Evolutionary conservation across 1,140 invertebrate species (phyloP).

Genomic region (Drosophila dunni): DNA sequence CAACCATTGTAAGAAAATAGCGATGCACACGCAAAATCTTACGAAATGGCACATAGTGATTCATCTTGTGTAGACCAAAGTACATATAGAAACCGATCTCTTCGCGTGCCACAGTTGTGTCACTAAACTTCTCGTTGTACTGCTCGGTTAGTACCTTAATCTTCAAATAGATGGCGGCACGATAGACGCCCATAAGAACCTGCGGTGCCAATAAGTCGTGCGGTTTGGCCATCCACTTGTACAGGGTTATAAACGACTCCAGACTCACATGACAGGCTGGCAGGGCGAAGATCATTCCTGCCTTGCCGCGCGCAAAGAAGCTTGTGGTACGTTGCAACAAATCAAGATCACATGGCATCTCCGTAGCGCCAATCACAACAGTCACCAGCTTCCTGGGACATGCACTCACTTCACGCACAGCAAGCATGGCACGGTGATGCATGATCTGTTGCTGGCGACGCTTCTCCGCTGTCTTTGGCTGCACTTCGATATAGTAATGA

Average conservation of each 20-base stretch:
- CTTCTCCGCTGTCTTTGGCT: not conserved
- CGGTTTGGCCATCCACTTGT: slow-evolving; percentile 31
- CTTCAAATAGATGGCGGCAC: slow-evolving; percentile 23
- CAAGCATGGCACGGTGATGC: not conserved
- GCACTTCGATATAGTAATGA: not conserved
- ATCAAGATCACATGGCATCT: slow-evolving; percentile 29
- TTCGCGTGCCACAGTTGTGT: slow-evolving; percentile 21
- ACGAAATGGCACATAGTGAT: not conserved
- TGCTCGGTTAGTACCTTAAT: slow-evolving; percentile 22
- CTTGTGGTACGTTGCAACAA: slow-evolving; percentile 14
- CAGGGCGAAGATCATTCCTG: slow-evolving; percentile 25
- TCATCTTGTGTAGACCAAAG: slow-evolving; percentile 9
- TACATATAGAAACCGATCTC: slow-evolving; percentile 41
- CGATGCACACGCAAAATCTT: slow-evolving; percentile 25
- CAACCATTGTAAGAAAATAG: slow-evolving; percentile 31
- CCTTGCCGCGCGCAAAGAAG: slow-evolving; percentile 11
- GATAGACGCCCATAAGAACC: slow-evolving; percentile 20
- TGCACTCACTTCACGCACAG: not conserved
- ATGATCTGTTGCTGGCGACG: not conserved
- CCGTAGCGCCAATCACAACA: slow-evolving; percentile 18
- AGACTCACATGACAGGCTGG: slow-evolving; percentile 21
- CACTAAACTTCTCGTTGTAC: slow-evolving; percentile 14
- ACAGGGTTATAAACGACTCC: slow-evolving; percentile 22
- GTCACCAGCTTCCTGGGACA: slow-evolving; percentile 7
- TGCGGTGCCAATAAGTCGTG: slow-evolving; percentile 7